Conservation (phyloP, 2,888 invertebrate genomes). For the Netelia fuscicornis region DNA sequence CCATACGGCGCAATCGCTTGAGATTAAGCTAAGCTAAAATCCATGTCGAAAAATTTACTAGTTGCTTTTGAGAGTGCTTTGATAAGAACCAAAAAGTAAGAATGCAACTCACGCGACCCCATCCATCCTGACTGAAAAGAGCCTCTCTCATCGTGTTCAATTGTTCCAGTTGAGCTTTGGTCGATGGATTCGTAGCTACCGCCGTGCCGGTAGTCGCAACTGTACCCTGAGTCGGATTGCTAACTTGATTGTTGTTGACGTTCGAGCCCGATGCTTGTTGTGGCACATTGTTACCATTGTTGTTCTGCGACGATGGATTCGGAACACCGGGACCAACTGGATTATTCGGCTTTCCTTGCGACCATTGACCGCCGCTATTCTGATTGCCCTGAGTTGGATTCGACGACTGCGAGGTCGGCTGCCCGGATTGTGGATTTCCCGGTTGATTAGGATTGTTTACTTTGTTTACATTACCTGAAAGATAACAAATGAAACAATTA, state of each 20-base stretch:
- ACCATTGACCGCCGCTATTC: constrained; percentile 81
- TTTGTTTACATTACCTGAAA: constrained; percentile 82
- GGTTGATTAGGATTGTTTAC: constrained; percentile 85
- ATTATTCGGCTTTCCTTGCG: constrained; percentile 82
- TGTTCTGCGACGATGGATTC: constrained; percentile 81
- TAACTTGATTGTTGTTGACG: constrained; percentile 80
- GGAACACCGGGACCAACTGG: constrained; percentile 78
- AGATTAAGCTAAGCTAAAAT: too few species aligned
- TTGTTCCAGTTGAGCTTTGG: constrained; percentile 94
- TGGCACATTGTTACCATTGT: constrained; percentile 78
- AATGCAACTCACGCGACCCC: constrained; percentile 92
- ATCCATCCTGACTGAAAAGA: constrained; percentile 95
- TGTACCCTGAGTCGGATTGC: constrained; percentile 74
- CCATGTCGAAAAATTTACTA: too few species aligned
- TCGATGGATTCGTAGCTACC: constrained; percentile 87
- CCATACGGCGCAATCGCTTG: too few species aligned
- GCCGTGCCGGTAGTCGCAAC: constrained; percentile 77
- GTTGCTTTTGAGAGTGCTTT: too few species aligned
- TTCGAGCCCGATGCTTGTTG: constrained; percentile 79
- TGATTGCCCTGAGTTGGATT: constrained; percentile 82
- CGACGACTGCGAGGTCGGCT: constrained; percentile 85
- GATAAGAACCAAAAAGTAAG: neutral
- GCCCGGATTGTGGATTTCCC: constrained; percentile 85
- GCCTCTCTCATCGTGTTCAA: constrained; percentile 96
- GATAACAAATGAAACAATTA: neutral